Percentiles rank a stretch among this genome's conserved stretches.
Evolutionary conservation across 2,888 invertebrate species (phyloP).

Genomic region (Candidula unifasciata): DNA sequence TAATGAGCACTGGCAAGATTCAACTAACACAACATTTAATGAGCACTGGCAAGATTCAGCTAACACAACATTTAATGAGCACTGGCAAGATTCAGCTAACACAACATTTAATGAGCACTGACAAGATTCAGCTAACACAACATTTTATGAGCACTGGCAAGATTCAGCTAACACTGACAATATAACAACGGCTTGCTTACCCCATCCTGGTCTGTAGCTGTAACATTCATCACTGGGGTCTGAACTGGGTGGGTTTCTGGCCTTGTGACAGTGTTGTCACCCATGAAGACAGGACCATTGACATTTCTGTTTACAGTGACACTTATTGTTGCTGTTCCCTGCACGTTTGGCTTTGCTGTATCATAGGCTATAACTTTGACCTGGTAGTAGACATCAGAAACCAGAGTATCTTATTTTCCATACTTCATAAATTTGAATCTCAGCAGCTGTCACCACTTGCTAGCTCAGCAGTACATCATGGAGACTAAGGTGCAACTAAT

Average conservation of each 20-base stretch:
- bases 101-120: no score
- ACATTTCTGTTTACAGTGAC: constrained; percentile 60
- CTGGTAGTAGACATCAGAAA: constrained; percentile 56
- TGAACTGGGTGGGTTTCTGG: constrained; percentile 57
- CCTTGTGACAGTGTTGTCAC: constrained; percentile 54
- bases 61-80: no score
- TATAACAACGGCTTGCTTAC: constrained; percentile 57
- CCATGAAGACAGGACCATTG: constrained; percentile 61
- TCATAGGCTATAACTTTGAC: constrained; percentile 67
- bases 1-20: no score
- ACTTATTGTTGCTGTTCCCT: constrained; percentile 58
- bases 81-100: no score
- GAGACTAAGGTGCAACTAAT: background rate
- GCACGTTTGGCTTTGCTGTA: constrained; percentile 60
- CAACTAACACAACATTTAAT: no score
- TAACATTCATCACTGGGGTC: constrained; percentile 56
- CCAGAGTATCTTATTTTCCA: no score
- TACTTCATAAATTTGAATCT: no score
- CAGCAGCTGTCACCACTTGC: background rate
- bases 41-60: no score
- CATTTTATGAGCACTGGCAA: background rate
- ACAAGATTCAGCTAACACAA: background rate
- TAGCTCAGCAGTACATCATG: background rate
- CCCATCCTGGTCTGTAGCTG: constrained; percentile 70
- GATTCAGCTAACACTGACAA: background rate